Evolutionary conservation across 2,888 invertebrate species (phyloP).

Genomic region (Spilosoma lubricipeda): DNA sequence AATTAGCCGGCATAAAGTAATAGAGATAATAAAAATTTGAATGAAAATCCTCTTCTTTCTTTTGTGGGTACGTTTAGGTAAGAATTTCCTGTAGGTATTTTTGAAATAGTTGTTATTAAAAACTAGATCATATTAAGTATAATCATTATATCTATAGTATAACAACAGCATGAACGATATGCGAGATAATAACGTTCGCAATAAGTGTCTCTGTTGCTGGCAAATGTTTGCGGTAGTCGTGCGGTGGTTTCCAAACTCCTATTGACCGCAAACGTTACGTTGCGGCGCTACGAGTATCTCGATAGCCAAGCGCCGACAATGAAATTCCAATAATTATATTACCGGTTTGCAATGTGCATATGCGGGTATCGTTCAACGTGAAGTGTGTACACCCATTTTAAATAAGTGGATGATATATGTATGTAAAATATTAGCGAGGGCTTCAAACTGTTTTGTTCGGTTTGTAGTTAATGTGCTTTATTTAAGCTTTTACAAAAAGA

Average conservation of each 20-base stretch:
- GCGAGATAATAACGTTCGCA: conserved; percentile 45
- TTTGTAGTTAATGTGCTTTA: background rate
- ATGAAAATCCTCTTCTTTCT: no score
- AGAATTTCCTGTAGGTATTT: no score
- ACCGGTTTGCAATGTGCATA: conserved; percentile 50
- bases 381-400: conserved; percentile 20
- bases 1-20: no score
- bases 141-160: conserved; percentile 9
- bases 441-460: background rate
- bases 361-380: conserved; percentile 42
- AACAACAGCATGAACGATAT: conserved; percentile 12
- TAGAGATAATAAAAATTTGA: no score
- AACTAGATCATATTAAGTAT: background rate
- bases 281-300: conserved; percentile 55
- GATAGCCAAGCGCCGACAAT: conserved; percentile 55
- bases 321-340: conserved; percentile 69
- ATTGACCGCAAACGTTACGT: conserved; percentile 67
- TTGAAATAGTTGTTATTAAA: background rate
- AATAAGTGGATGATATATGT: conserved; percentile 5
- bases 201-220: conserved; percentile 59
- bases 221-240: conserved; percentile 61
- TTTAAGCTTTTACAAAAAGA: background rate
- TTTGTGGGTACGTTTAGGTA: no score
- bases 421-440: background rate
- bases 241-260: conserved; percentile 63